A percentile compares a stretch with the other conserved stretches of the same genome.
Evolutionary conservation across 2,797 vertebrate genomes (phyloP).

Genomic region (Pantherophis vulpinus): DNA sequence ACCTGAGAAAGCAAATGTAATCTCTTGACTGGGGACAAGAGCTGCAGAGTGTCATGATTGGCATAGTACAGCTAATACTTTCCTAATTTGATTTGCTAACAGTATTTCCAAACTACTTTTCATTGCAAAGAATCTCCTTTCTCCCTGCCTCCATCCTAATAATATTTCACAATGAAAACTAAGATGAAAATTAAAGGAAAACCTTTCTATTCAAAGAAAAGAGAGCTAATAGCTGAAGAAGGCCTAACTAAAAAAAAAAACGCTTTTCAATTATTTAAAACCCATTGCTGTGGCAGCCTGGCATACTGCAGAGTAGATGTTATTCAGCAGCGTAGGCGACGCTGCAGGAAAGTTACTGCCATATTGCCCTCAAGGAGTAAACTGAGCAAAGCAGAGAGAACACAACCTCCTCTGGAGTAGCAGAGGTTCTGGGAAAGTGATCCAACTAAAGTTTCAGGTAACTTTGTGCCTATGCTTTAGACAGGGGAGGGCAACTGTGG

Average conservation of each 20-base stretch:
- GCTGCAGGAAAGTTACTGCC: background rate
- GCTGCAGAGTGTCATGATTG: background rate
- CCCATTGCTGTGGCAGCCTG: background rate
- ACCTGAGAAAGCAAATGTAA: background rate
- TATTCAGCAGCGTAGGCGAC: background rate
- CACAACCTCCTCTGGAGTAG: background rate
- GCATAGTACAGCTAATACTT: background rate
- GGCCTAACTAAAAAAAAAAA: background rate
- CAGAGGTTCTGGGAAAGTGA: background rate
- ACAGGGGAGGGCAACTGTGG: background rate
- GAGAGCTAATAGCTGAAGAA: background rate
- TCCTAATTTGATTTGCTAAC: background rate
- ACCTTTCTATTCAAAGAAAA: background rate
- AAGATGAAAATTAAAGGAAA: background rate
- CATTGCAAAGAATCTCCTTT: background rate
- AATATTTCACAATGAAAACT: background rate
- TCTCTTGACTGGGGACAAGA: background rate
- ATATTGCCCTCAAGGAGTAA: background rate
- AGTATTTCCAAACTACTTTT: background rate
- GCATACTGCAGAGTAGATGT: background rate
- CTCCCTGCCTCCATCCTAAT: background rate
- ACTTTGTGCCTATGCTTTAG: background rate
- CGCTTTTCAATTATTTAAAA: background rate
- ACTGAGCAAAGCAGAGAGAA: background rate
- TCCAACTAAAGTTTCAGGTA: background rate